Percentiles rank a stretch among this genome's conserved stretches.
Conservation (phyloP, 92 coral and sea anemone species). For the Virgularia gustaviana region DNA sequence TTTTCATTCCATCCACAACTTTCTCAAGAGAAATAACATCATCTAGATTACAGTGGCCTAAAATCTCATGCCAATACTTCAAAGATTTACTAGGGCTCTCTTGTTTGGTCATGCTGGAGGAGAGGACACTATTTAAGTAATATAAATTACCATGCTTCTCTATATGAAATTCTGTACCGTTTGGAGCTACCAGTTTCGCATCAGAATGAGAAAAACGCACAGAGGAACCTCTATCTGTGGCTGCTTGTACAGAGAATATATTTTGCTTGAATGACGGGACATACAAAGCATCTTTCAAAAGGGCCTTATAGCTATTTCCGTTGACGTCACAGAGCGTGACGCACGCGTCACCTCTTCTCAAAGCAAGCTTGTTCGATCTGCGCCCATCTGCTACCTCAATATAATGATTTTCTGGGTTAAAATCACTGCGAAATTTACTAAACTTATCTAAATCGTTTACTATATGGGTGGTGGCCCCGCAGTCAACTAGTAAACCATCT, state of each 20-base stretch:
- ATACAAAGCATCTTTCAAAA: slow-evolving; percentile 38
- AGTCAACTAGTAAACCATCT: slow-evolving; percentile 34
- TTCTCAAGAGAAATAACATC: slow-evolving; percentile 23
- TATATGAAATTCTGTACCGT: slow-evolving; percentile 45
- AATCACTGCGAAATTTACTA: slow-evolving; percentile 21
- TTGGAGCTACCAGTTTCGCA: slow-evolving; percentile 26
- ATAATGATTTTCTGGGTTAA: slow-evolving; percentile 35
- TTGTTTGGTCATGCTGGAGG: slow-evolving; percentile 30
- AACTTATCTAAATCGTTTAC: slow-evolving; percentile 33
- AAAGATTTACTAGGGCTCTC: slow-evolving; percentile 26
- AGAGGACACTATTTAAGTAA: slow-evolving; percentile 33
- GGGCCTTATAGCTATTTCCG: slow-evolving; percentile 31
- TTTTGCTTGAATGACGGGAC: slow-evolving; percentile 45
- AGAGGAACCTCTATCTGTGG: slow-evolving; percentile 32
- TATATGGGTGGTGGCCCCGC: slow-evolving; percentile 43
- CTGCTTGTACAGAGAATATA: slow-evolving; percentile 48
- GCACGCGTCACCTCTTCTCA: slow-evolving; percentile 29
- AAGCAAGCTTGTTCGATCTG: slow-evolving; percentile 45
- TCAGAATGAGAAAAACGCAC: slow-evolving; percentile 15
- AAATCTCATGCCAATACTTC: slow-evolving; percentile 40
- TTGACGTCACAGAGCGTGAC: slow-evolving; percentile 17
- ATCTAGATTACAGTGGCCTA: slow-evolving; percentile 51
- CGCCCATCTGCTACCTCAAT: slow-evolving; percentile 46
- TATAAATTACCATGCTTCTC: slow-evolving; percentile 30
- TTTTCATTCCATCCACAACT: slow-evolving; percentile 28